Evolutionary conservation across 2,797 vertebrate species (phyloP), one percentile per base, ranked within the genome.

Genomic region (Pachyuromys duprasi): DNA sequence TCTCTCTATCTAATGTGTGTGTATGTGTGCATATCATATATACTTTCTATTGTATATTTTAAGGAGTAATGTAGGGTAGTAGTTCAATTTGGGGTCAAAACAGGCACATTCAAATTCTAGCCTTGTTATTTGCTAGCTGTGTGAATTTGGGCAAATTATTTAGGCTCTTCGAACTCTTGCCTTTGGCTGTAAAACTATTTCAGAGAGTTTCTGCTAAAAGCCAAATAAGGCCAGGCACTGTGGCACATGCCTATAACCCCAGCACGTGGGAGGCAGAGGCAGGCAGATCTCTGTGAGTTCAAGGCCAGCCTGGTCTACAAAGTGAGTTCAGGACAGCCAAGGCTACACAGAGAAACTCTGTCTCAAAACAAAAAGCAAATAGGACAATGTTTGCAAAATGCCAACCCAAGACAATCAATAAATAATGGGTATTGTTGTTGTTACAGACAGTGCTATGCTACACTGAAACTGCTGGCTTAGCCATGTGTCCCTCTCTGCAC

Each of bases 101-200:
- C 7, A 82, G 26, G 14, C 75, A 60, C 65, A 60, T 83, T 90
- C 18, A 80, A 89, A 55, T 72, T 65, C 60, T 49, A 91, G 31
- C 42, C 36, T 76, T 81, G 33, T 18, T 39, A 39, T 81, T 93
- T 88, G 76, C 67, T 84, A 75, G 70, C 28, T 93, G 14, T 76
- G 4, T 69, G 76, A 93, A 14, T 65, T 63, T 72, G 60, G 36
- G 78, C 65, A 90, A 94, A 62, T 65, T 79, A 39, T 26, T 92
- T 84, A 39, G 33, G 55, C 33, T 81, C 65, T 72, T 86, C 76
- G 36, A 95, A 91, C 20, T 45, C 81, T 39, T 84, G 83, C 63
- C 74, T 55, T 96, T 65, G 67, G 67, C 55, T 87, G 14, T 80
- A 83, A 95, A 75, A 89, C 67, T 70, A 70, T 86, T 88, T 93